Percentiles rank a stretch among this genome's conserved stretches.
phyloP scores from a whole-genome alignment of 2,797 vertebrate species.

The Esox lucius region DNA sequence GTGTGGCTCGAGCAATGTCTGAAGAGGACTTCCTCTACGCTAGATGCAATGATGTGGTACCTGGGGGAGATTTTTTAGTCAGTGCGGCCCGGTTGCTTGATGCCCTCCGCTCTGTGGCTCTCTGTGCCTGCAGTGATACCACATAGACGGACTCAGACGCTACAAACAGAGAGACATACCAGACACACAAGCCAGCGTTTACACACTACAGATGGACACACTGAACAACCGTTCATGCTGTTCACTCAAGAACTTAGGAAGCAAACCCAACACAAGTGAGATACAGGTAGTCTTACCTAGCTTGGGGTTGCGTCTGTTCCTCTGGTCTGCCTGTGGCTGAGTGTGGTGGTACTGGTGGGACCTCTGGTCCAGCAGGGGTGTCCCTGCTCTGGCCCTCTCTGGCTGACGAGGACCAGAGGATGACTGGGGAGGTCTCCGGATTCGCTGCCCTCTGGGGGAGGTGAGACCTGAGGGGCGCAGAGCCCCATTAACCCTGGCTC shows the following conservation, averaged over 20 bases:
- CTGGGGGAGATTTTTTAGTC: slow-evolving; percentile 83
- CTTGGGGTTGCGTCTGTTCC: slow-evolving; percentile 79
- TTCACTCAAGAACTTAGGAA: slow-evolving; percentile 4
- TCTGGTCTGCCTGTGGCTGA: slow-evolving; percentile 82
- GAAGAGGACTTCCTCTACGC: not conserved
- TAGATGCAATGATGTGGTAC: slow-evolving; percentile 59
- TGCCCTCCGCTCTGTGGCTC: slow-evolving; percentile 77
- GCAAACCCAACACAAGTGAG: not conserved
- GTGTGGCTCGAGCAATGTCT: not conserved
- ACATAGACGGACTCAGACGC: slow-evolving; percentile 97
- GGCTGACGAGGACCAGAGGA: slow-evolving; percentile 82
- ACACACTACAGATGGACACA: slow-evolving; percentile 45
- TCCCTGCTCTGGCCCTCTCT: slow-evolving; percentile 71
- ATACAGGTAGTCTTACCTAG: slow-evolving; percentile 77
- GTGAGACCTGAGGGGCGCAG: slow-evolving; percentile 62
- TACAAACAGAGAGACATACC: slow-evolving; percentile 81
- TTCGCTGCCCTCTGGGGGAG: slow-evolving; percentile 65
- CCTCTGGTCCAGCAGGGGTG: slow-evolving; percentile 74
- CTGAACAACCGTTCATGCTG: not conserved
- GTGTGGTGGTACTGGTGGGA: slow-evolving; percentile 69
- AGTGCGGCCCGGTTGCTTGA: slow-evolving; percentile 76
- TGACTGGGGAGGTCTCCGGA: slow-evolving; percentile 76
- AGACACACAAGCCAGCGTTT: slow-evolving; percentile 72
- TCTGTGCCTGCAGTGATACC: slow-evolving; percentile 92
- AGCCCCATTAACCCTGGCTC: slow-evolving; percentile 70